Evolutionary conservation across 2,888 invertebrate species (phyloP).

Genomic region (Mythimna loreyi): DNA sequence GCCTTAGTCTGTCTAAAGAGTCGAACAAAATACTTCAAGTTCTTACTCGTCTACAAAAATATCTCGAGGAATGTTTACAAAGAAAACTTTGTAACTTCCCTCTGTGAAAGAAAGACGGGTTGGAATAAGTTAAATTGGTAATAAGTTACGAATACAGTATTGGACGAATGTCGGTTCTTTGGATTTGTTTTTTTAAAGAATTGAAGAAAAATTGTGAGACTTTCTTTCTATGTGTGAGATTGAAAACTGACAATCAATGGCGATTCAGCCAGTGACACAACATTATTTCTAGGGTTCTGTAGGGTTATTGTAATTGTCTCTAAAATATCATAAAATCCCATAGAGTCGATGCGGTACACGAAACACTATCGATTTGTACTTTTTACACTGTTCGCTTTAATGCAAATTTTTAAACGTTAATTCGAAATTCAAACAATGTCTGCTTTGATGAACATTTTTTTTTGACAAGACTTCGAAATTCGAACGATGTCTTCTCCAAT

Average conservation of each 20-base stretch:
- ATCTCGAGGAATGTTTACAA: slow-evolving; percentile 31
- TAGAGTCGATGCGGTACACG: too few relatives aligned
- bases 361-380: too few relatives aligned
- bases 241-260: too few relatives aligned
- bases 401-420: neutral
- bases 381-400: neutral
- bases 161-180: slow-evolving; percentile 3
- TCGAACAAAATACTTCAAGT: slow-evolving; percentile 17
- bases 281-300: too few relatives aligned
- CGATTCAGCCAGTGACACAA: too few relatives aligned
- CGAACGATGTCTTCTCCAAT: too few relatives aligned
- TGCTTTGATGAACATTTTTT: too few relatives aligned
- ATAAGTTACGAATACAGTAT: slow-evolving; percentile 29
- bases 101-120: slow-evolving; percentile 5
- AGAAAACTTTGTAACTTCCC: slow-evolving; percentile 27
- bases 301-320: too few relatives aligned
- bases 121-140: slow-evolving; percentile 42
- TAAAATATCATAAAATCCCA: too few relatives aligned
- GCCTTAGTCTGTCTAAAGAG: neutral
- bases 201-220: neutral
- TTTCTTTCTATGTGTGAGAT: neutral
- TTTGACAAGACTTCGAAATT: too few relatives aligned
- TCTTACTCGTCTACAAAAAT: slow-evolving; percentile 25
- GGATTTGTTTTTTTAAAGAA: slow-evolving; percentile 18
- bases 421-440: neutral